phyloP scores from a whole-genome alignment of 2,888 invertebrate species.

The Erpobdella octoculata region DNA sequence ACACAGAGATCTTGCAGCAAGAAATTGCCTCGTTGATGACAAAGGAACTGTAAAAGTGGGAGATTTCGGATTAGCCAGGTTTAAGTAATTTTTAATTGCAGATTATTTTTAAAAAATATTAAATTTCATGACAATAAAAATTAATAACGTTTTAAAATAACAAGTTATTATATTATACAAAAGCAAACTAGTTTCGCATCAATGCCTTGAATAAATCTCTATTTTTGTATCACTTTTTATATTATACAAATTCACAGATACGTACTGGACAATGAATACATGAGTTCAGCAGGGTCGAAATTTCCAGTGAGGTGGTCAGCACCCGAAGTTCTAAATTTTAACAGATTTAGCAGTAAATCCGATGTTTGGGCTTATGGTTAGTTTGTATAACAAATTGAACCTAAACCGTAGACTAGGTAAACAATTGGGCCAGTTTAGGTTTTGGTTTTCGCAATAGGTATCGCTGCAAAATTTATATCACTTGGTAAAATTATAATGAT shows the following conservation, averaged over 20 bases:
- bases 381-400: constrained; percentile 36
- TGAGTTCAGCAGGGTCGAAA: constrained; percentile 89
- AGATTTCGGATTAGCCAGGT: constrained; percentile 87
- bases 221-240: too few relatives aligned
- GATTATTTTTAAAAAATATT: background rate
- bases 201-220: background rate
- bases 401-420: too few relatives aligned
- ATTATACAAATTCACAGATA: too few relatives aligned
- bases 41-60: constrained; percentile 91
- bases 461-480: too few relatives aligned
- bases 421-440: too few relatives aligned
- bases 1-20: constrained; percentile 87
- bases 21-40: constrained; percentile 88
- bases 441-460: too few relatives aligned
- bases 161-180: background rate
- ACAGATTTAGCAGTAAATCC: constrained; percentile 83
- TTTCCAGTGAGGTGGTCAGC: constrained; percentile 97
- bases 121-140: background rate
- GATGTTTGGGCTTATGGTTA: constrained; percentile 93
- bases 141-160: background rate
- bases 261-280: constrained; percentile 91
- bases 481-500: too few relatives aligned
- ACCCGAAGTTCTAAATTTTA: constrained; percentile 89
- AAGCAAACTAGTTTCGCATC: background rate
- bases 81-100: too few relatives aligned